Evolutionary conservation across 2,113 vertebrate species (phyloP).

Genomic region (Pongo abelii): DNA sequence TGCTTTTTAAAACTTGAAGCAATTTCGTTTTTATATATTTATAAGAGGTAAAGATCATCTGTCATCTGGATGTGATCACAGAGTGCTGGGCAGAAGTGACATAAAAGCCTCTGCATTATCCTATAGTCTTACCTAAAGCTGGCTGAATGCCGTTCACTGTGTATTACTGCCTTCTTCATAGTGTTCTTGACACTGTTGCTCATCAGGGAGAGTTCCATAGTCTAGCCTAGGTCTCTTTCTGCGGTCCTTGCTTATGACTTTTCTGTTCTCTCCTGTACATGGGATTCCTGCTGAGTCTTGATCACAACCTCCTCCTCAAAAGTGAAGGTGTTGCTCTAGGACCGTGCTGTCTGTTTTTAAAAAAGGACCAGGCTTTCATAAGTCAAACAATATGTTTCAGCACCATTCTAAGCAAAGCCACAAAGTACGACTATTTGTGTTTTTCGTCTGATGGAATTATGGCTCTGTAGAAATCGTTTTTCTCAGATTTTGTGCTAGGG

Average conservation of each 20-base stretch:
- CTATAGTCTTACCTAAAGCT: slow-evolving; percentile 70
- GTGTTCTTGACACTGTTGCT: slow-evolving; percentile 53
- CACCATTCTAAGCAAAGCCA: background rate
- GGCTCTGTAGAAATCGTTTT: background rate
- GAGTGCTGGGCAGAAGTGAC: slow-evolving; percentile 7
- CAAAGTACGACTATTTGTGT: background rate
- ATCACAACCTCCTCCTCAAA: background rate
- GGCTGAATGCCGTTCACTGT: slow-evolving; percentile 63
- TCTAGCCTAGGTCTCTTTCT: slow-evolving; percentile 36
- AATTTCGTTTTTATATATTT: slow-evolving; percentile 82
- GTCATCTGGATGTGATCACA: background rate
- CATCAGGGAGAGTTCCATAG: slow-evolving; percentile 38
- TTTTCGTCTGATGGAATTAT: background rate
- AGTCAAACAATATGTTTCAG: background rate
- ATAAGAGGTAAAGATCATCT: slow-evolving; percentile 57
- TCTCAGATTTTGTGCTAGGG: background rate
- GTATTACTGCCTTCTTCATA: slow-evolving; percentile 73
- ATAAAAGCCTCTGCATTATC: slow-evolving; percentile 72
- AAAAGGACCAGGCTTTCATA: background rate
- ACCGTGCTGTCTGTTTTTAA: background rate
- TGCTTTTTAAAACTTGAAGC: slow-evolving; percentile 86
- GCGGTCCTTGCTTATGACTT: background rate
- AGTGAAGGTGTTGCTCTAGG: background rate
- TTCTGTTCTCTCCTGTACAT: background rate
- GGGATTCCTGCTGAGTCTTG: background rate